Evolutionary conservation across 2,888 invertebrate species (phyloP).

Genomic region (Reticulitermes lucifugus): DNA sequence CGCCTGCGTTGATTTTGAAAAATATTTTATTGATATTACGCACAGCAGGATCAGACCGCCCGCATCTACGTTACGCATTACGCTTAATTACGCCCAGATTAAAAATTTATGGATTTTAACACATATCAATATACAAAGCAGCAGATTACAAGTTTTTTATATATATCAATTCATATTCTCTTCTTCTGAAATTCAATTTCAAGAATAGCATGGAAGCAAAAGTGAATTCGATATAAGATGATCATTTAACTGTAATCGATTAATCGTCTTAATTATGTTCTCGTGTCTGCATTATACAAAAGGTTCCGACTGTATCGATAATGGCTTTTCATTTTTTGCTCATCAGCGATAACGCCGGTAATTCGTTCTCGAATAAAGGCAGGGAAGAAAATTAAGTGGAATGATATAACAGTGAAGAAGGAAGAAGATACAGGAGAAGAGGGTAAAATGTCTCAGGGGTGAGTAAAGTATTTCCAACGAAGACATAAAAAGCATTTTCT

Average conservation of each 20-base stretch:
- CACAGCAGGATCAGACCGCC: background rate
- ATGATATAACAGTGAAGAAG: background rate
- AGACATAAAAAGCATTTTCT: background rate
- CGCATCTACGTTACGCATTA: too few species aligned
- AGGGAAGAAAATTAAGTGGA: background rate
- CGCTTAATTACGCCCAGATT: background rate
- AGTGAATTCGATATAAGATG: background rate
- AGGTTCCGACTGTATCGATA: background rate
- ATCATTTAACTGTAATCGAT: background rate
- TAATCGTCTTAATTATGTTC: background rate
- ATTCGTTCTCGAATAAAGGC: background rate
- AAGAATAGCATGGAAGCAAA: background rate
- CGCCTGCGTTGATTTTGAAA: too few species aligned
- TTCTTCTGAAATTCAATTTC: background rate
- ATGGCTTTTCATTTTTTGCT: background rate
- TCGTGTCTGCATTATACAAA: background rate
- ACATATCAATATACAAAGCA: background rate
- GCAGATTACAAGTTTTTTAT: background rate
- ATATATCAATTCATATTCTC: background rate
- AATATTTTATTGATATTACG: too few species aligned
- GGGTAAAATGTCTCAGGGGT: background rate
- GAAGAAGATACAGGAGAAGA: background rate
- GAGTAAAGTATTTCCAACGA: background rate
- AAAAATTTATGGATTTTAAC: background rate
- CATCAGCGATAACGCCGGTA: background rate